A percentile compares a stretch with the other conserved stretches of the same genome.
Conservation (phyloP, 2,888 invertebrate genomes). For the Drosophila acutilabella region DNA sequence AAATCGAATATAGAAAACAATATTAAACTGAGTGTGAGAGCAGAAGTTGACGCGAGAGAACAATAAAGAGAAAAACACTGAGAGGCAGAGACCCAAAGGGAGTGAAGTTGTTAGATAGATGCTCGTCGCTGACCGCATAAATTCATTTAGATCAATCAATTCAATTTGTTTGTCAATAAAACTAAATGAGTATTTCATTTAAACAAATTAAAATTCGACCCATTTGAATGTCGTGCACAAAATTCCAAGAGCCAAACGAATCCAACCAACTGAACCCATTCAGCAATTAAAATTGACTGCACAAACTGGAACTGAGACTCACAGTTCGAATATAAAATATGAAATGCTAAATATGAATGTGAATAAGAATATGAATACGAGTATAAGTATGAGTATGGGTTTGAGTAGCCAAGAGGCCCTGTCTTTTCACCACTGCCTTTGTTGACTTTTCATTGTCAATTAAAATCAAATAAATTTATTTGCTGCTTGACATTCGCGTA, state of each 20-base stretch:
- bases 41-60: neutral
- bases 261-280: constrained; percentile 55
- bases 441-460: constrained; percentile 81
- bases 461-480: constrained; percentile 82
- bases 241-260: constrained; percentile 58
- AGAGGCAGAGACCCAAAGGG: neutral
- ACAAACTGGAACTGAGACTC: constrained; percentile 30
- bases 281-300: constrained; percentile 77
- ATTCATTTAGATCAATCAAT: constrained; percentile 86
- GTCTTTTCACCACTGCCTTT: constrained; percentile 46
- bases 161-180: constrained; percentile 86
- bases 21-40: constrained; percentile 4
- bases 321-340: constrained; percentile 2
- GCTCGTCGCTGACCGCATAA: constrained; percentile 79
- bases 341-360: neutral
- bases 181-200: constrained; percentile 85
- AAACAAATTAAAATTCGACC: constrained; percentile 85
- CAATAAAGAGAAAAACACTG: neutral
- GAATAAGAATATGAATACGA: constrained; percentile 1
- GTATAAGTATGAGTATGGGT: neutral
- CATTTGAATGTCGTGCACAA: constrained; percentile 78
- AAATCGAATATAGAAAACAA: constrained; percentile 6
- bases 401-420: constrained; percentile 17
- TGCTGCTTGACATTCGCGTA: constrained; percentile 74
- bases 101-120: constrained; percentile 48